Conservation (phyloP, 2,113 vertebrate genomes). For the Corvus cornix region DNA sequence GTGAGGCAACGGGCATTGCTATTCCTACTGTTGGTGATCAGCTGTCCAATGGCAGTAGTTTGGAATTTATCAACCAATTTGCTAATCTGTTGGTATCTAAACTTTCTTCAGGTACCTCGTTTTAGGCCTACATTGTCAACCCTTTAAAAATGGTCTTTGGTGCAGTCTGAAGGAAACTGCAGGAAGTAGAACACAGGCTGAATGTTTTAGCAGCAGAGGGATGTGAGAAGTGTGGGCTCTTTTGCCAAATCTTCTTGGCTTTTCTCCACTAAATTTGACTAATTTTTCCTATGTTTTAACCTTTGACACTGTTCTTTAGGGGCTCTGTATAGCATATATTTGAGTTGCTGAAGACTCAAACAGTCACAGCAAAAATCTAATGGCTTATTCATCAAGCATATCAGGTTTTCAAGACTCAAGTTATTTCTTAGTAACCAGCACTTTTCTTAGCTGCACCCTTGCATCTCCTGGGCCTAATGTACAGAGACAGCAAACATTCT, state of each 20-base stretch:
- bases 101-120: background rate
- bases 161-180: background rate
- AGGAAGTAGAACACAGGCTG: background rate
- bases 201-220: background rate
- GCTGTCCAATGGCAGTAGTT: background rate
- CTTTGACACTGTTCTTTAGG: conserved; percentile 14
- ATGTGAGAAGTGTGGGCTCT: background rate
- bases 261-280: background rate
- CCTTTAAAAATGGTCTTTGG: background rate
- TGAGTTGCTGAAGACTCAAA: conserved; percentile 9
- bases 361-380: background rate
- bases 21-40: background rate
- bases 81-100: background rate
- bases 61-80: background rate
- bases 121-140: background rate
- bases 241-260: conserved; percentile 36
- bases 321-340: background rate
- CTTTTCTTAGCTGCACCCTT: background rate
- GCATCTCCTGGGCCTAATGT: background rate
- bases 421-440: background rate
- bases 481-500: background rate
- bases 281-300: conserved; percentile 46
- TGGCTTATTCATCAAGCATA: background rate
- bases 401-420: background rate
- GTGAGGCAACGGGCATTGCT: background rate